Evolutionary conservation across 2,888 invertebrate genomes (phyloP).

Genomic region (Hyposoter dolosus): DNA sequence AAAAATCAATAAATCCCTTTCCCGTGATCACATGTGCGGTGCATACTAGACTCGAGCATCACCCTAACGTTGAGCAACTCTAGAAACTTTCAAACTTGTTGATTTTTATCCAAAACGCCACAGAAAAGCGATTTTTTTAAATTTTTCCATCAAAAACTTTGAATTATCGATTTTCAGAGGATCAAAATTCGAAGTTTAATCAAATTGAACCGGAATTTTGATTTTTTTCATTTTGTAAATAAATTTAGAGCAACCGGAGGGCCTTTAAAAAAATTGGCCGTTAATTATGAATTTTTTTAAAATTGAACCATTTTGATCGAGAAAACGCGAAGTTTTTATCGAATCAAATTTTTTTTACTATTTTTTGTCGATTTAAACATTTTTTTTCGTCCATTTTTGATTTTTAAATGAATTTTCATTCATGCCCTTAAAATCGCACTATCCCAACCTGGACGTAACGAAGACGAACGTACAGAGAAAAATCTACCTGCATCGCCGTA

Average conservation of each 20-base stretch:
- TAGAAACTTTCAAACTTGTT: neutral
- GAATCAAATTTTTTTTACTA: neutral
- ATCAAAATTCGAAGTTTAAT: neutral
- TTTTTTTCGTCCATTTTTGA: neutral
- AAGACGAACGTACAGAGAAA: neutral
- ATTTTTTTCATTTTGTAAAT: neutral
- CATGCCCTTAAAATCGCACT: neutral
- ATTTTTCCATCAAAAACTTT: neutral
- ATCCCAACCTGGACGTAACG: neutral
- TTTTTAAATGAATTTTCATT: neutral
- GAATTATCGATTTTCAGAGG: neutral
- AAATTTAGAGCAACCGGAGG: neutral
- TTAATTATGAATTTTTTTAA: neutral
- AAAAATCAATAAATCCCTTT: constrained; percentile 63
- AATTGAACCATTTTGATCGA: constrained; percentile 2
- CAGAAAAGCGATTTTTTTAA: neutral
- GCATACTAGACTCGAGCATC: neutral
- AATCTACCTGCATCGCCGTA: neutral
- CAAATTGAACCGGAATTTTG: neutral
- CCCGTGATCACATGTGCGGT: constrained; percentile 49
- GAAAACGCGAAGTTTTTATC: too few species aligned
- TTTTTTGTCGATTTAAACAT: neutral
- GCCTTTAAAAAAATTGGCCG: neutral
- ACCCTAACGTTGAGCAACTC: neutral
- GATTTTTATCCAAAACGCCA: neutral